A percentile compares a stretch with the other conserved stretches of the same genome.
These are phyloP conservation scores for Xenopus borealis DNA, from an alignment of 2,113 vertebrate genomes.

Conservation along the genomic window DNA sequence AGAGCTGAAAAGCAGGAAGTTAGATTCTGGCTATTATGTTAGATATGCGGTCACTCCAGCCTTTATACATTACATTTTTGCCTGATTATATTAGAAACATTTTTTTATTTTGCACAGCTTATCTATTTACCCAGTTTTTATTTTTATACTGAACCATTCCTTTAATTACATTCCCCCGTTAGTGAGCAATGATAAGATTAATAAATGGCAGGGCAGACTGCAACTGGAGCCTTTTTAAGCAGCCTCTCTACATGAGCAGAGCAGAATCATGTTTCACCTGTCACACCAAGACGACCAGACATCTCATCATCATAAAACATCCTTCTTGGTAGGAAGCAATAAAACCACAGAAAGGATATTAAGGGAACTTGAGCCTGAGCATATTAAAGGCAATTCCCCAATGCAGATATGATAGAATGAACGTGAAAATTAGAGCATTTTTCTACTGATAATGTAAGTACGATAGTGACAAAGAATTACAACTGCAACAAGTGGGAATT, in stretches of 20 bases:
- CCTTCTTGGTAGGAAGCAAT: constrained; percentile 35
- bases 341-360: constrained; percentile 40
- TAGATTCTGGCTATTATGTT: too few relatives aligned
- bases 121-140: too few relatives aligned
- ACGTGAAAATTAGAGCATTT: constrained; percentile 1
- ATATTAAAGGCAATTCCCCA: constrained; percentile 20
- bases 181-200: not conserved
- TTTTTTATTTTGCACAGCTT: too few relatives aligned
- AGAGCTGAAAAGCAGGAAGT: too few relatives aligned
- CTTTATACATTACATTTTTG: too few relatives aligned
- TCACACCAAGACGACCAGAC: constrained; percentile 28
- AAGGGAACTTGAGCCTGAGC: constrained; percentile 27
- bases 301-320: constrained; percentile 45
- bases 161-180: too few relatives aligned
- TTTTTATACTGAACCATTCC: too few relatives aligned
- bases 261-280: constrained; percentile 5
- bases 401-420: constrained; percentile 8
- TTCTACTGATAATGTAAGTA: not conserved
- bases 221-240: constrained; percentile 22
- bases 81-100: too few relatives aligned
- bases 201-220: not conserved
- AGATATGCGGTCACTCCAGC: too few relatives aligned
- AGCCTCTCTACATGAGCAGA: not conserved
- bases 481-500: too few relatives aligned
- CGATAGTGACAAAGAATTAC: not conserved